Percentiles rank a stretch among this genome's conserved stretches.
These are phyloP conservation scores for Lamellibrachia satsuma DNA, from an alignment of 2,888 invertebrate species.

Conservation along the genomic window DNA sequence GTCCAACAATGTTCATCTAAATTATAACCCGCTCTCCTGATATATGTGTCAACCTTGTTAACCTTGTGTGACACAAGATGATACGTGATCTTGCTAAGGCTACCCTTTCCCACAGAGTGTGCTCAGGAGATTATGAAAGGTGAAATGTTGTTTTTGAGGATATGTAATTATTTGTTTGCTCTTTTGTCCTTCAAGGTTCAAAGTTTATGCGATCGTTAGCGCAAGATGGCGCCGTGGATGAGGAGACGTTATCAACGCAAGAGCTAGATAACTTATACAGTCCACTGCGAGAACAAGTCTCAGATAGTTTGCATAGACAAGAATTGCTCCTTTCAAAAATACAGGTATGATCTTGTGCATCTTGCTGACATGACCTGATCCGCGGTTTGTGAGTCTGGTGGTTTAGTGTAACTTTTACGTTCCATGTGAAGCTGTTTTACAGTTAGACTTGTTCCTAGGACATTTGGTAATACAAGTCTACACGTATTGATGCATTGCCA, in stretches of 20 bases:
- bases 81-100: not conserved
- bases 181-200: constrained; percentile 67
- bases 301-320: constrained; percentile 73
- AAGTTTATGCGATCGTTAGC: constrained; percentile 80
- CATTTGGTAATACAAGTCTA: too few relatives aligned
- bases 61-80: not conserved
- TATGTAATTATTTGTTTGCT: not conserved
- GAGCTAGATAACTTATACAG: constrained; percentile 79
- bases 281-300: constrained; percentile 81
- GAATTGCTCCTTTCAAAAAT: constrained; percentile 57
- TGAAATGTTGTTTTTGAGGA: too few relatives aligned
- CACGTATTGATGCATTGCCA: too few relatives aligned
- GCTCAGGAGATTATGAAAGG: too few relatives aligned
- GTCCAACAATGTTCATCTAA: not conserved
- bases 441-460: too few relatives aligned
- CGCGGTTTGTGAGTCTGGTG: too few relatives aligned
- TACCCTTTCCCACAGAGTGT: too few relatives aligned
- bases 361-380: not conserved
- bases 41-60: too few relatives aligned
- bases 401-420: too few relatives aligned
- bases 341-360: constrained; percentile 49
- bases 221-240: constrained; percentile 81
- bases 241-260: constrained; percentile 75
- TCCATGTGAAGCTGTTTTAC: too few relatives aligned
- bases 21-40: too few relatives aligned